Evolutionary conservation across 2,113 vertebrate genomes (phyloP).

Genomic region (Pseudorasbora parva): DNA sequence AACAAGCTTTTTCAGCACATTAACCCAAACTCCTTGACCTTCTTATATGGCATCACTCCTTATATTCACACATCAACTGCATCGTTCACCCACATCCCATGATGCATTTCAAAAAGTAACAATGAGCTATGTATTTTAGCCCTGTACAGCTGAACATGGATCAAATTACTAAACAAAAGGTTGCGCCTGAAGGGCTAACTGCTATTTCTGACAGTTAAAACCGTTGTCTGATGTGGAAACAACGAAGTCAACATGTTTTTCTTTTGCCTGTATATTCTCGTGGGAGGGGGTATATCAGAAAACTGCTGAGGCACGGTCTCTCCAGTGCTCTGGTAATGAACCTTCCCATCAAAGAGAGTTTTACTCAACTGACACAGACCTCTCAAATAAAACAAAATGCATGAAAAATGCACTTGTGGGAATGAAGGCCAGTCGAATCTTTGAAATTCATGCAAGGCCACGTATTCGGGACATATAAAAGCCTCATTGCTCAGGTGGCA

Average conservation of each 20-base stretch:
- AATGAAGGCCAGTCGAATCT: background rate
- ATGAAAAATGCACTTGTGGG: background rate
- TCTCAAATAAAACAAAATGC: background rate
- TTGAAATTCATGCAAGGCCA: background rate
- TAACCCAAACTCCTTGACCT: slow-evolving; percentile 14
- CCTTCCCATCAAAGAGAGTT: slow-evolving; percentile 14
- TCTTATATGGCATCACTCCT: background rate
- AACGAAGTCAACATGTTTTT: slow-evolving; percentile 36
- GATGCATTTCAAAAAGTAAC: slow-evolving; percentile 6
- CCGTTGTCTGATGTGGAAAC: slow-evolving; percentile 27
- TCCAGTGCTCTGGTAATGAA: background rate
- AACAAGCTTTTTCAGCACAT: background rate
- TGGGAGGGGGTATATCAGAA: slow-evolving; percentile 19
- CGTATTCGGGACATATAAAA: background rate
- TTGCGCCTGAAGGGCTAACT: slow-evolving; percentile 25
- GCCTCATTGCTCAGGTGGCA: background rate
- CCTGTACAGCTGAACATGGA: slow-evolving; percentile 25
- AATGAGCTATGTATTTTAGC: slow-evolving; percentile 45
- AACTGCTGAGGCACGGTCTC: slow-evolving; percentile 37
- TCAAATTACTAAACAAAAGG: slow-evolving; percentile 42
- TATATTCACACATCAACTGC: slow-evolving; percentile 9
- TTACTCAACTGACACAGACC: slow-evolving; percentile 5
- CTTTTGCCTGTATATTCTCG: slow-evolving; percentile 27
- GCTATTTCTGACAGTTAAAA: slow-evolving; percentile 44
- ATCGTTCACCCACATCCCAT: background rate